Base-by-base conservation (phyloP, 2,113 vertebrate genomes). In the Psittacula cyanocephala region DNA sequence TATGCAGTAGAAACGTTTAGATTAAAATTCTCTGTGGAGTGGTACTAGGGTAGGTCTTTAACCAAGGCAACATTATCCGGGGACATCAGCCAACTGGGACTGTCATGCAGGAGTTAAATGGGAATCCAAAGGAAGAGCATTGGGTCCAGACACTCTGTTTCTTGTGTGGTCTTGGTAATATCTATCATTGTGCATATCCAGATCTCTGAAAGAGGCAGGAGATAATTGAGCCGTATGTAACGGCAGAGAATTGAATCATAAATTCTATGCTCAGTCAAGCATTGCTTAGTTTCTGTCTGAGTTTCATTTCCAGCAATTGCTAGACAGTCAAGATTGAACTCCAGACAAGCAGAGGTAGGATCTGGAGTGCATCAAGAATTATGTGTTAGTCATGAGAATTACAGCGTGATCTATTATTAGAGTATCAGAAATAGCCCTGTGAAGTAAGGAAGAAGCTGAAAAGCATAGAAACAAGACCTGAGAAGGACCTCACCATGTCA, bases 221-320 rank as follows among this genome's bases (percentile, higher is more conserved):
- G 43, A 28, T 96, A 93, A 92, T 72, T 95, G 95, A 93, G 57
- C 76, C 19, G 15, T 81, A 55, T 76, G 44, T 83, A 91, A 64
- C 35, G 25, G 65, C 50, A 78, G 77, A 53, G 77, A 95, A 37
- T 1, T 86, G 83, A 91, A 84, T 72, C 78, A 94, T 84, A 95
- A 67, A 86, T 86, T 88, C 82, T 75, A 5, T 75, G 93, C 69
- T 93, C 69, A 81, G 82, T 93, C 82, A 92, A 86, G 92, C 86
- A 86, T 84, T 60, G 75, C 94, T 91, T 89, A 70, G 84, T 88
- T 94, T 94, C 89, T 95, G 69, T 70, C 37, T 86, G 88, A 88
- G 57, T 96, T 96, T 91, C 82, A 49, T 95, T 97, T 95, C 88
- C 93, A 96, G 92, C 95, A 96, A 95, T 95, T 93, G 86, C 93